A percentile compares a stretch with the other conserved stretches of the same genome.
phyloP scores from a whole-genome alignment of 2,797 vertebrate species.

The Oophaga sylvatica region DNA sequence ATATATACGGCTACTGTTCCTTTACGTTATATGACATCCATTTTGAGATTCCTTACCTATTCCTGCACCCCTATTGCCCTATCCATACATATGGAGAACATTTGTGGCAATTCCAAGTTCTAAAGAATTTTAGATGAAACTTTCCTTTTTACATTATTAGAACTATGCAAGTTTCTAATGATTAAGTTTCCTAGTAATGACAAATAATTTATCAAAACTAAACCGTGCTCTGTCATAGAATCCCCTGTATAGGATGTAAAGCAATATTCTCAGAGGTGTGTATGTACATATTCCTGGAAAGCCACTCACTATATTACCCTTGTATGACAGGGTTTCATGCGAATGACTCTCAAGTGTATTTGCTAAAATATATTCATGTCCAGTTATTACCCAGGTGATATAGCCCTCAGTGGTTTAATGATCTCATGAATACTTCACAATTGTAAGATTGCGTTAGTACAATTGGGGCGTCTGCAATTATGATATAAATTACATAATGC shows the following conservation, averaged over 20 bases:
- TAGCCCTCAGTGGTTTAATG: not conserved
- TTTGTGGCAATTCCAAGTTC: not conserved
- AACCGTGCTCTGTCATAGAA: not conserved
- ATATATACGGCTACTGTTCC: not conserved
- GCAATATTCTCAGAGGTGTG: not conserved
- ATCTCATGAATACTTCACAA: not conserved
- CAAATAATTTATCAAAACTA: not conserved
- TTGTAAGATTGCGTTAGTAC: not conserved
- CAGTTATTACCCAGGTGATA: not conserved
- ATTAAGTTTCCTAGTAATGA: not conserved
- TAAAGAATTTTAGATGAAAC: not conserved
- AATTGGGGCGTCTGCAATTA: not conserved
- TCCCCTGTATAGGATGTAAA: not conserved
- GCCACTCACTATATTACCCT: too few species aligned
- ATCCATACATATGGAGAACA: not conserved
- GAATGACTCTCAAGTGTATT: not conserved
- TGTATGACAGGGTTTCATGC: not conserved
- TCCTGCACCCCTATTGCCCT: not conserved
- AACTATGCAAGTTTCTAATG: not conserved
- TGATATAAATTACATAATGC: conserved; percentile 16
- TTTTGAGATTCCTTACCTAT: too few species aligned
- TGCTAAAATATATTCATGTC: not conserved
- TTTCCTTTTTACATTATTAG: not conserved
- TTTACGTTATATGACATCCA: too few species aligned
- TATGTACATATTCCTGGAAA: not conserved